Evolutionary conservation across 2,797 vertebrate genomes (phyloP).

Genomic region (Takifugu ocellatus): DNA sequence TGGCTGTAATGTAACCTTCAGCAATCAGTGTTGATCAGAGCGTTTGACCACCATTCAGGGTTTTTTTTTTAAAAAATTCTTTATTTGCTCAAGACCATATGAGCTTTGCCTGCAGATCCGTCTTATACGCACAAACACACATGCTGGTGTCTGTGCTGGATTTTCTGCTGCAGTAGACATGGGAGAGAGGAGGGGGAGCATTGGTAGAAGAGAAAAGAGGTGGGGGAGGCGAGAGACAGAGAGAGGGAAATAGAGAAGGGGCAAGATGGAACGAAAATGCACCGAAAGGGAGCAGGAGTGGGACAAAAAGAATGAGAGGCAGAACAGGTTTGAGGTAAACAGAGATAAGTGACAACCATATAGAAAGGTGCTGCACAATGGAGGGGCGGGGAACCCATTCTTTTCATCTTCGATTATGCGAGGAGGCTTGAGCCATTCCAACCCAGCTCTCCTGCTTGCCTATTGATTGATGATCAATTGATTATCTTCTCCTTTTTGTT

Average conservation of each 20-base stretch:
- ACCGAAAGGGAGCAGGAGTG: slow-evolving; percentile 31
- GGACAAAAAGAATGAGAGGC: slow-evolving; percentile 10
- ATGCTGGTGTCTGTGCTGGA: slow-evolving; percentile 68
- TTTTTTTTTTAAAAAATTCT: slow-evolving; percentile 5
- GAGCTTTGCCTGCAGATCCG: slow-evolving; percentile 34
- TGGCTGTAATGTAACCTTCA: slow-evolving; percentile 60
- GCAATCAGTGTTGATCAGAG: slow-evolving; percentile 65
- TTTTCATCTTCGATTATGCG: slow-evolving; percentile 66
- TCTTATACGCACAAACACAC: slow-evolving; percentile 43
- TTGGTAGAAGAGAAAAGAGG: slow-evolving; percentile 52
- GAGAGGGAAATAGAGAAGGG: slow-evolving; percentile 59
- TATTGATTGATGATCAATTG: slow-evolving; percentile 70
- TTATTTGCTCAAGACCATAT: slow-evolving; percentile 25
- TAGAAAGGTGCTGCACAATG: slow-evolving; percentile 35
- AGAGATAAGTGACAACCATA: slow-evolving; percentile 39
- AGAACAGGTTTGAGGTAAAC: slow-evolving; percentile 18
- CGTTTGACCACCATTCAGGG: slow-evolving; percentile 17
- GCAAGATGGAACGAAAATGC: slow-evolving; percentile 38
- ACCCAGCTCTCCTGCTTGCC: slow-evolving; percentile 19
- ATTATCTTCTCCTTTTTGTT: slow-evolving; percentile 57
- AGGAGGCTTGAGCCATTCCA: slow-evolving; percentile 47
- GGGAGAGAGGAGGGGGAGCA: slow-evolving; percentile 50
- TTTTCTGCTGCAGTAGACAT: slow-evolving; percentile 75
- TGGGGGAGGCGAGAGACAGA: slow-evolving; percentile 32
- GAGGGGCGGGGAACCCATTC: slow-evolving; percentile 58